phyloP scores from a whole-genome alignment of 2,888 invertebrate genomes.

The Leptopilina myrica region DNA sequence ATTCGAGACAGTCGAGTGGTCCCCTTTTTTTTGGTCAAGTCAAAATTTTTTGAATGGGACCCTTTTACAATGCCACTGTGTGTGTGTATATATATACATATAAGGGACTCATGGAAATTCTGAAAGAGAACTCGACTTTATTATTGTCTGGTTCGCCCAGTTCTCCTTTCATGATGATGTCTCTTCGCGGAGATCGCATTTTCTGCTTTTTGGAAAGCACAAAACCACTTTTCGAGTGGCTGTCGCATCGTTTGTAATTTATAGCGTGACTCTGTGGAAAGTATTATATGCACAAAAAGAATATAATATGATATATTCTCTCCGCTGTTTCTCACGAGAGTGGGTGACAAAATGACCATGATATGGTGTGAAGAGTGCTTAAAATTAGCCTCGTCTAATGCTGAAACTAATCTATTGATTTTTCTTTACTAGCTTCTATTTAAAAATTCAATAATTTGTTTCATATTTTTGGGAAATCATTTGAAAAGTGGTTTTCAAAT shows the following conservation, averaged over 20 bases:
- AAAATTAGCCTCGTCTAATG: constrained; percentile 17
- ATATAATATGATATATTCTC: constrained; percentile 21
- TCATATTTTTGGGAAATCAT: too few species aligned
- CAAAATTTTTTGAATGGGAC: constrained; percentile 60
- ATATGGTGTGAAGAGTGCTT: neutral
- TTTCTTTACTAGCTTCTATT: too few species aligned
- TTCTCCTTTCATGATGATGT: constrained; percentile 53
- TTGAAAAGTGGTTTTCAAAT: too few species aligned
- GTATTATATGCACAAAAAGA: constrained; percentile 21
- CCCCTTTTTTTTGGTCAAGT: constrained; percentile 54
- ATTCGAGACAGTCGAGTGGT: constrained; percentile 63
- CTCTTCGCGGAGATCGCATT: constrained; percentile 56
- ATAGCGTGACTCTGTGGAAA: constrained; percentile 52
- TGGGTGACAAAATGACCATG: constrained; percentile 31
- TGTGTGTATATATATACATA: constrained; percentile 48
- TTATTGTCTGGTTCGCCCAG: constrained; percentile 59
- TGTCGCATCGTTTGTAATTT: constrained; percentile 55
- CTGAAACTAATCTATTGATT: neutral
- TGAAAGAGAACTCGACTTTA: constrained; percentile 50
- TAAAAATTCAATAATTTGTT: too few species aligned
- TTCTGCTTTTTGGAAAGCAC: constrained; percentile 65
- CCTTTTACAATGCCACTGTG: constrained; percentile 58
- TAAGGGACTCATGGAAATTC: constrained; percentile 47
- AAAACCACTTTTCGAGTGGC: constrained; percentile 56
- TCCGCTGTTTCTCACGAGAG: constrained; percentile 50